These are phyloP conservation scores for Hypsibius dujardini DNA, from an alignment of 1,140 invertebrate genomes.

Conservation along the genomic window DNA sequence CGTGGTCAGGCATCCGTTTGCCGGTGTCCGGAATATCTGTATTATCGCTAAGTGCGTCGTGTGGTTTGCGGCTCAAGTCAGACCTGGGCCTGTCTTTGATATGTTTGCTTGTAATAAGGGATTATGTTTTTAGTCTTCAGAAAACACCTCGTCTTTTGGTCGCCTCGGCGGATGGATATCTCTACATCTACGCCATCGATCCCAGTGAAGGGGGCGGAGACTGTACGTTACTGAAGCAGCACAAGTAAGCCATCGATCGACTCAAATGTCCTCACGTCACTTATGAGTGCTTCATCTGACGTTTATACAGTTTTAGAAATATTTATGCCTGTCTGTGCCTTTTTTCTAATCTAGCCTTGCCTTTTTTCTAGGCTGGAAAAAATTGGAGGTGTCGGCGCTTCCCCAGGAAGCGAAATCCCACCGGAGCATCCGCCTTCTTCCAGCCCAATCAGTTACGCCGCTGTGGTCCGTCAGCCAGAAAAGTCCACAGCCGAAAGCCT, in stretches of 20 bases:
- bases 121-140: constrained; percentile 40
- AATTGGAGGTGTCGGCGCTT: constrained; percentile 23
- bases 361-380: constrained; percentile 28
- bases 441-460: constrained; percentile 25
- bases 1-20: constrained; percentile 64
- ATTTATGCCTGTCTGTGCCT: constrained; percentile 6
- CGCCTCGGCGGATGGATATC: constrained; percentile 68
- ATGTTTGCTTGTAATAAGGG: too few species aligned
- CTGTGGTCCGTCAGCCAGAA: constrained; percentile 25
- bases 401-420: constrained; percentile 24
- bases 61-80: too few species aligned
- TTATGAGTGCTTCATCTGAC: too few species aligned
- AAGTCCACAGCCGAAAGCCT: neutral
- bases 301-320: constrained; percentile 1
- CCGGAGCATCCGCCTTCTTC: constrained; percentile 25
- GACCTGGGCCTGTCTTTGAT: too few species aligned
- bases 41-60: constrained; percentile 13
- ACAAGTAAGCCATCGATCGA: too few species aligned
- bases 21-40: constrained; percentile 58
- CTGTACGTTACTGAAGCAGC: constrained; percentile 59
- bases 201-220: constrained; percentile 68
- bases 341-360: neutral
- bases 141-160: constrained; percentile 62
- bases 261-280: too few species aligned
- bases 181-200: constrained; percentile 81